These are phyloP conservation scores for Enteromius fasciolatus DNA, from an alignment of 2,797 vertebrate species.

Conservation along the genomic window DNA sequence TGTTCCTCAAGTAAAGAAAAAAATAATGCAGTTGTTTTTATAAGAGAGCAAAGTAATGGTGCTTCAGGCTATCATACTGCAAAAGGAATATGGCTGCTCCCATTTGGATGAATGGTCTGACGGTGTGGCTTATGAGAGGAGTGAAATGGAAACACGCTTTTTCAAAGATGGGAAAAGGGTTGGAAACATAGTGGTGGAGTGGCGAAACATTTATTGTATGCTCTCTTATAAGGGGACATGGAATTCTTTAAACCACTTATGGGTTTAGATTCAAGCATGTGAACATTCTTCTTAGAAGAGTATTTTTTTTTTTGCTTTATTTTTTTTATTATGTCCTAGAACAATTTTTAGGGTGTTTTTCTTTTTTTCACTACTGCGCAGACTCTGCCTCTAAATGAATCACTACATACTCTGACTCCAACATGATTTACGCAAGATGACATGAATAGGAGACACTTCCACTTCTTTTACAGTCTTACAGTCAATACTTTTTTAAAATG, in stretches of 20 bases:
- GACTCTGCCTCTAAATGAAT: neutral
- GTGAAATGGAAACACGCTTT: slow-evolving; percentile 51
- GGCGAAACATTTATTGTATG: slow-evolving; percentile 22
- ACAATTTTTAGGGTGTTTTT: neutral
- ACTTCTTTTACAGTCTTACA: too few species aligned
- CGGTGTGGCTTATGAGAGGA: slow-evolving; percentile 45
- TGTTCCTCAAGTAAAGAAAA: slow-evolving; percentile 61
- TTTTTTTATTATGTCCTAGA: slow-evolving; percentile 7
- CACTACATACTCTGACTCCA: too few species aligned
- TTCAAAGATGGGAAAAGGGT: slow-evolving; percentile 26
- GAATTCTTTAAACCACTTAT: slow-evolving; percentile 6
- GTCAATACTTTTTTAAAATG: too few species aligned
- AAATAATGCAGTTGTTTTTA: slow-evolving; percentile 60
- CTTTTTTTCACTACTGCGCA: too few species aligned
- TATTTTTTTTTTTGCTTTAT: neutral
- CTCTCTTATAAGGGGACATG: slow-evolving; percentile 20
- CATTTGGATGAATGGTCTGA: slow-evolving; percentile 59
- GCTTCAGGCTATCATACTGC: slow-evolving; percentile 61
- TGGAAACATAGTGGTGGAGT: neutral
- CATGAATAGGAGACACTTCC: too few species aligned
- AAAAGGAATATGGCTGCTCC: slow-evolving; percentile 50
- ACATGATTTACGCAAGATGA: too few species aligned
- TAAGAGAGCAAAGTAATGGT: slow-evolving; percentile 53
- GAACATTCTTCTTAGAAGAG: neutral
- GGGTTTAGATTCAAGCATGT: slow-evolving; percentile 16